Base-by-base conservation (phyloP, 92 coral and sea anemone genomes). In the Montipora capitata region DNA sequence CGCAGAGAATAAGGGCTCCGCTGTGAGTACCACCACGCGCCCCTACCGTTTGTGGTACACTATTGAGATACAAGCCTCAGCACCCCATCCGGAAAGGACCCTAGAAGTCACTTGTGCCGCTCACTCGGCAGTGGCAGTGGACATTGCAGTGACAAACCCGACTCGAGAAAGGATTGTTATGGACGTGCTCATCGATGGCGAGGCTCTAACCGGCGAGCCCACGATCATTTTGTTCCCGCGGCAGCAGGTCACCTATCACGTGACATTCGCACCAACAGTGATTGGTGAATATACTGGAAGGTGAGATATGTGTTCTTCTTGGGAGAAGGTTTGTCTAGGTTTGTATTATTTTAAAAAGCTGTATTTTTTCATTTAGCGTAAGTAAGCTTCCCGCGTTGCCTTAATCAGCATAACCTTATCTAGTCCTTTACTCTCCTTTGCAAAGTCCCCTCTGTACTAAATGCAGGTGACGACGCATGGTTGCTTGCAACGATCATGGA, bases 1-100 rank as follows among this genome's bases (percentile, higher is more conserved):
- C 44, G 74, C 43, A 63, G 90, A 70, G n/a, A 72, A 82, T 72
- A 68, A 82, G 89, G 94, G 61, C 64, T 75, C 85, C 18, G 66
- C 79, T 58, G 78, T 9, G 56, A 93, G 85, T 72, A 61, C 74
- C 41, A 72, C 56, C 56, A 85, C 82, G 15, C 94, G 94, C n/a
- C 96, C 99, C 68, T 94, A 94, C 81, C 91, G 96, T 72, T 54
- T 92, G 20, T 98, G 99, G 99, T 98, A 96, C 91, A 88, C 98
- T 8, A 64, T 98, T 2, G 99, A 98, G 74, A 92, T 98, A 13
- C 97, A 93, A 52, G 95, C 95, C 81, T 90, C 94, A 68, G 89
- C 95, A 7, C 93, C 99, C 38, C 92, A 88, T 11, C 96, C 95
- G 5, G 99, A 96, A 78, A 92, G 85, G 92, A 93, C 94, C 84